A percentile compares a stretch with the other conserved stretches of the same genome.
These are phyloP conservation scores for Eulemur albifrons DNA, from an alignment of 2,797 vertebrate species.

Conservation along the genomic window DNA sequence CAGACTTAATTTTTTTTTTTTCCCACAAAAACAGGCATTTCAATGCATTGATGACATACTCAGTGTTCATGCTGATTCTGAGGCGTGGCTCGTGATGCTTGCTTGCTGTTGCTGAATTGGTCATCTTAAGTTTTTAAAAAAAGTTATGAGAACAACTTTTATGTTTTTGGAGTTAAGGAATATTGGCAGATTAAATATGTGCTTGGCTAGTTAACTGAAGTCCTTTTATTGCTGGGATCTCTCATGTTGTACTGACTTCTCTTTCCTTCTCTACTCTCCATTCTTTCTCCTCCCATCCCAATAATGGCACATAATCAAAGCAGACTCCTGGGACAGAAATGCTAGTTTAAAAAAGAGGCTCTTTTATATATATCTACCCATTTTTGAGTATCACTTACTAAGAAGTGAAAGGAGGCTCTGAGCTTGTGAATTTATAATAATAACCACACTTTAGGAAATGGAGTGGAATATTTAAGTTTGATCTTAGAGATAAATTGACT, in stretches of 20 bases:
- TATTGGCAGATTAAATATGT: background rate
- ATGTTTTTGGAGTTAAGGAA: background rate
- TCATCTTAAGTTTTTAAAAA: background rate
- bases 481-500: constrained; percentile 35
- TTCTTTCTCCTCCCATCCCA: background rate
- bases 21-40: background rate
- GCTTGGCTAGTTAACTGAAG: background rate
- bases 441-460: background rate
- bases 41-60: background rate
- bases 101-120: background rate
- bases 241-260: background rate
- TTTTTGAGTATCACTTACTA: background rate
- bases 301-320: background rate
- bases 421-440: background rate
- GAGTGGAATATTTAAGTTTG: constrained; percentile 20
- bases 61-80: background rate
- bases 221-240: background rate
- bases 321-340: background rate
- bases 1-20: background rate
- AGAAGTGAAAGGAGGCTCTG: background rate
- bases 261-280: background rate
- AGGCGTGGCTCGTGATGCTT: background rate
- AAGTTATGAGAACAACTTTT: background rate
- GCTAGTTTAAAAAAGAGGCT: background rate
- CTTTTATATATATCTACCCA: background rate